Evolutionary conservation across 2,888 invertebrate genomes (phyloP), one percentile per base, ranked within the genome.

Genomic region (Drosophila paramelanica): DNA sequence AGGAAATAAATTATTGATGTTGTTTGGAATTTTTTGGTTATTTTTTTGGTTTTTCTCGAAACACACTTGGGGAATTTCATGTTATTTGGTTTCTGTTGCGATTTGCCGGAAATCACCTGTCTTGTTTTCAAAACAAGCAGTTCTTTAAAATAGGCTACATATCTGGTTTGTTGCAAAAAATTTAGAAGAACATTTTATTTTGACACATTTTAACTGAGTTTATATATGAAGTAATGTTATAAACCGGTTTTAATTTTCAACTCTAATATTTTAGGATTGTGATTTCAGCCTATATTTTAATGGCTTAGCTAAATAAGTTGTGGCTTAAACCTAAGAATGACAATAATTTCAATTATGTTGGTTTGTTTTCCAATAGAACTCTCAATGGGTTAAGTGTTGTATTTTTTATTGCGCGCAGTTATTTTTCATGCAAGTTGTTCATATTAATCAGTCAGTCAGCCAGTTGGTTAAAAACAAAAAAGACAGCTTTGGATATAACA

Each of bases 381-480:
- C 7, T 11, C 39, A 73, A 46, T 42, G 75, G 75, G 77, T 77
- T 75, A 75, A 75, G 38, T 13, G 14, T 17, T 49, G 36, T 20
- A 47, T 42, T 43, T 47, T 31, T 31, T 59, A 42, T 25, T 17
- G 13, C 27, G 17, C 52, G 39, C 42, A 53, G 61, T 41, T 53
- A 66, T 56, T 75, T 75, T 45, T 39, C 39, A 49, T 38, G 20
- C 36, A 45, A 36, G 50, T 58, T 67, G 56, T 60, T 59, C 42
- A 25, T 61, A 76, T 77, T 77, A 61, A 76, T 74, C 70, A 73
- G 46, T 61, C 53, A 51, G 57, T 70, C 68, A 53, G 57, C 68
- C 68, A 53, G 59, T 68, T 75, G 67, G 47, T 66, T 42, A 31
- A 45, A 65, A 66, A 64, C 71, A 74, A 73, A 81, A 74, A 61